Conservation (phyloP, 1,140 invertebrate genomes). For the Drosophila trapezifrons region DNA sequence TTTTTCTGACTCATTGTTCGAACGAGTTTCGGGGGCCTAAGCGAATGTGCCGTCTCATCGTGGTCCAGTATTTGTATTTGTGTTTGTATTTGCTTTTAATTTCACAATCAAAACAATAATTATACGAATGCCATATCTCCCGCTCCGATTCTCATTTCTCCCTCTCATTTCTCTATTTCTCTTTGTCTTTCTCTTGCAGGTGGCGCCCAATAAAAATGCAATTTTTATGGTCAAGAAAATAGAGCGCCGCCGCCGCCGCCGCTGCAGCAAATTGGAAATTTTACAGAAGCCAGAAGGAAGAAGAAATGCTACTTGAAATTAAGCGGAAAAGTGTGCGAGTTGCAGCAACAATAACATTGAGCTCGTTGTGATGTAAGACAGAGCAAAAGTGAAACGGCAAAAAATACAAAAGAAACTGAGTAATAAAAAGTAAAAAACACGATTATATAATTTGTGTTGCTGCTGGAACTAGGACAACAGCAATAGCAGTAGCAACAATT, state of each 20-base stretch:
- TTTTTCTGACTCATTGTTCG: constrained; percentile 36
- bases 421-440: constrained; percentile 46
- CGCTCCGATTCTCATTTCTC: constrained; percentile 5
- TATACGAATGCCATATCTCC: constrained; percentile 28
- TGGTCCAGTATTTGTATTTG: constrained; percentile 58
- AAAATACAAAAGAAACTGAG: constrained; percentile 35
- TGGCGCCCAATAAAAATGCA: constrained; percentile 66
- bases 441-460: constrained; percentile 73
- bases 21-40: constrained; percentile 20
- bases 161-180: constrained; percentile 10
- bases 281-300: constrained; percentile 61
- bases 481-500: constrained; percentile 14
- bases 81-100: constrained; percentile 74
- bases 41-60: constrained; percentile 52
- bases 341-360: constrained; percentile 22
- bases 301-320: constrained; percentile 57
- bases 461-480: constrained; percentile 70
- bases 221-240: constrained; percentile 72
- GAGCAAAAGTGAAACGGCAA: constrained; percentile 70
- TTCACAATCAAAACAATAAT: constrained; percentile 69
- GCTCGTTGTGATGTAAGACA: constrained; percentile 68
- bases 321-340: constrained; percentile 50
- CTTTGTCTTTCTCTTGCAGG: constrained; percentile 24
- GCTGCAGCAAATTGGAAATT: constrained; percentile 63
- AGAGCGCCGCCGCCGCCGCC: constrained; percentile 64